Evolutionary conservation across 2,797 vertebrate species (phyloP).

Genomic region (Chloroceryle amazona): DNA sequence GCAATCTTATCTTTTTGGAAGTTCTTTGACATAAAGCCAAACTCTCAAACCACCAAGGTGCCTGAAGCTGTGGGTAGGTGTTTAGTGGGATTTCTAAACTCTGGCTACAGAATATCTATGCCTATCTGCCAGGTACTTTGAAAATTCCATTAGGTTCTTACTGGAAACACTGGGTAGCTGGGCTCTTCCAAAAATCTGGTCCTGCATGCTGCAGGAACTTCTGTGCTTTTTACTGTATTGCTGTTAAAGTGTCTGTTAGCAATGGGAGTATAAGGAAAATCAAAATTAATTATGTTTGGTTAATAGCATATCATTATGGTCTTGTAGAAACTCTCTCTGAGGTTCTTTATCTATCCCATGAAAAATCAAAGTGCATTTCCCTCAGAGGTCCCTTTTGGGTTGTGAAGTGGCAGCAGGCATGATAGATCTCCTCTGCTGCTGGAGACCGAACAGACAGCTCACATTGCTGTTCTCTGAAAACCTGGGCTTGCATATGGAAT

Average conservation of each 20-base stretch:
- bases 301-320: constrained; percentile 14
- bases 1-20: background rate
- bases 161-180: background rate
- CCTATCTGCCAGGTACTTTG: background rate
- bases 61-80: background rate
- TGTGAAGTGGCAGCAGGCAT: background rate
- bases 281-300: background rate
- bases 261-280: background rate
- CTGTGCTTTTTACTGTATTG: background rate
- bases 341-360: constrained; percentile 11
- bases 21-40: background rate
- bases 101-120: background rate
- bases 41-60: background rate
- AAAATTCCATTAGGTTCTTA: background rate
- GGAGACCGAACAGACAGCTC: background rate
- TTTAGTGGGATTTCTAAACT: background rate
- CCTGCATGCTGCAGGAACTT: background rate
- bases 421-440: background rate
- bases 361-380: background rate
- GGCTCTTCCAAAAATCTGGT: background rate
- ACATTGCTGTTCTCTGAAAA: background rate
- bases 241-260: background rate
- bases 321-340: constrained; percentile 30
- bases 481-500: background rate
- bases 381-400: constrained; percentile 39